phyloP scores from a whole-genome alignment of 1,140 invertebrate species.

The Drosophila azteca region DNA sequence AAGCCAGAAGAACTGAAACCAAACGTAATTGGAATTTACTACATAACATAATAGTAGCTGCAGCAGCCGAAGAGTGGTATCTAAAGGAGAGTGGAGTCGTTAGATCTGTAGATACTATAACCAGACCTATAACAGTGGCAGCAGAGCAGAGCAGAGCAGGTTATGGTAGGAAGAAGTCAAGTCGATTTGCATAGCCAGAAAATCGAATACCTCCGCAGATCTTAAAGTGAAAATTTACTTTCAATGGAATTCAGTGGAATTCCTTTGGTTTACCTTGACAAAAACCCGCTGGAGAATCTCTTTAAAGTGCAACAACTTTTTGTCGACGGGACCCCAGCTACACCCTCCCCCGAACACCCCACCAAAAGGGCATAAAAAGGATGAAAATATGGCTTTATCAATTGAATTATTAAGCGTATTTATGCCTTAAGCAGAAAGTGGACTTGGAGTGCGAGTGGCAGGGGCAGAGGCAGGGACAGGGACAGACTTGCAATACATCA shows the following conservation, averaged over 20 bases:
- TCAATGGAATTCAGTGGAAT: not conserved
- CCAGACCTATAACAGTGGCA: too few relatives aligned
- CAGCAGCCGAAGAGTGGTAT: too few relatives aligned
- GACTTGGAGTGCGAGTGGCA: conserved; percentile 4
- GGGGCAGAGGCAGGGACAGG: not conserved
- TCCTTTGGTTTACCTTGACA: not conserved
- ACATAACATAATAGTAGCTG: too few relatives aligned
- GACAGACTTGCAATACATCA: conserved; percentile 58
- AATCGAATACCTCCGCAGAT: conserved; percentile 8
- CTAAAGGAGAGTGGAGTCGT: too few relatives aligned
- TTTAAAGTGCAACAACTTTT: not conserved
- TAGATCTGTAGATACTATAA: too few relatives aligned
- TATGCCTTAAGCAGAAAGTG: conserved; percentile 39
- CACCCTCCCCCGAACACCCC: not conserved
- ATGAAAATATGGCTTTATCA: conserved; percentile 56
- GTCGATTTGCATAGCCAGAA: conserved; percentile 9
- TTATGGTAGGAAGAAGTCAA: conserved; percentile 34
- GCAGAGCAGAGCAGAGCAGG: conserved; percentile 39
- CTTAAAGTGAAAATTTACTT: too few relatives aligned
- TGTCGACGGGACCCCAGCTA: not conserved
- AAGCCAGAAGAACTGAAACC: not conserved
- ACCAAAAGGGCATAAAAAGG: conserved; percentile 30
- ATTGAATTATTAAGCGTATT: conserved; percentile 78
- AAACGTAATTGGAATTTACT: too few relatives aligned
- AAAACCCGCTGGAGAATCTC: not conserved